Base-by-base conservation (phyloP, 2,888 invertebrate species). In the Nemurella pictetii region DNA sequence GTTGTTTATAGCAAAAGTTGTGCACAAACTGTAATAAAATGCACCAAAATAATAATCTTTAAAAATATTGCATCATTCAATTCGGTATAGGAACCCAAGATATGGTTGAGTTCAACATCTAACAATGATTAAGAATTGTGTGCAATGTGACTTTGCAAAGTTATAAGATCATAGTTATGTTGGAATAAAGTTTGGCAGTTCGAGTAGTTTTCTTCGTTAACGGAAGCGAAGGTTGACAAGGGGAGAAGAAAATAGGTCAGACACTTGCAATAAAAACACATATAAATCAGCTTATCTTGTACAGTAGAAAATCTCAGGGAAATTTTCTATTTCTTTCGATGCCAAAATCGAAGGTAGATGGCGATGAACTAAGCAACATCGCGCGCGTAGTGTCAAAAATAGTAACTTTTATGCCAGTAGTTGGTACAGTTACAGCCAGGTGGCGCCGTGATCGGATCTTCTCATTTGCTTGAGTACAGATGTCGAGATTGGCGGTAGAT, bases 21-120 rank as follows among this genome's bases (percentile, higher is more conserved):
- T 86, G 86, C 85, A 86, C 86, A 80, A 83, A 82, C 55, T 86
- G 85, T 86, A 85, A 86, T 86, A 84, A 85, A 55, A 86, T 84
- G 81, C 86, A 86, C 86, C 55, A 81, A 32, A 81, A 81, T 81
- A 55, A 36, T 55, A 55, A 81, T 36, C 78, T 78, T 81, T 36
- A 81, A 81, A 80, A 80, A 32, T 80, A 32, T 30, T 29, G 25
- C 25, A 30, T 80, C 29, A 5, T 30, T 12, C 25, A 30, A 30
- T 80, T 80, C 29, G 55, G 20, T 55, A 12, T 55, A 55, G 55
- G 55, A 20, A 7, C n/a, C n/a, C n/a, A n/a, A n/a, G 3, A 9
- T 20, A 55, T 12, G 55, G 55, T 20, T 55, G 55, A 55, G 55
- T 55, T 20, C 9, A 55, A 55, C 55, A 12, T 55, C 1, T 55